Evolutionary conservation across 2,113 vertebrate species (phyloP), one percentile per base, ranked within the genome.

Genomic region (Columbina picui): DNA sequence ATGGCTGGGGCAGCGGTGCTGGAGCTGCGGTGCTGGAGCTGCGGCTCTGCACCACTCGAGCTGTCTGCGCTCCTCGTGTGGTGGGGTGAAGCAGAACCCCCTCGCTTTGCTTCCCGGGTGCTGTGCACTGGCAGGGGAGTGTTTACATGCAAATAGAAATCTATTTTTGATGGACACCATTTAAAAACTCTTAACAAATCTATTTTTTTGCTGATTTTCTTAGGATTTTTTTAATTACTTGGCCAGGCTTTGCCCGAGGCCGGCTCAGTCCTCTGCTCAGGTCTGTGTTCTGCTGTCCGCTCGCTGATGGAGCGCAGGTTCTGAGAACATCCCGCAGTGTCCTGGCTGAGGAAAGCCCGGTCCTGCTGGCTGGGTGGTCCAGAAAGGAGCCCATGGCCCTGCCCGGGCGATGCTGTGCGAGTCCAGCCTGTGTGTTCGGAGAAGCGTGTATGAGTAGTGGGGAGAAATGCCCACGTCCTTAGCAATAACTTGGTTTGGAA

Each of bases 81-180:
- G 49, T 10, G 6, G 32, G 5, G 60, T 3, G 2, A 17, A 50
- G 91, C 73, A 52, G 68, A 43, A 11, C 65, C 68, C 43, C 39
- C 61, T 65, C 81, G 78, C 71, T 60, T 17, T 19, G 43, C 89
- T 53, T 43, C 56, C 77, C 1, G 12, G 27, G 23, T 4, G 53
- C 19, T 1, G 13, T 1, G 74, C 22, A 1, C 71, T 36, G 82
- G 70, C 70, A 29, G 36, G 36, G 74, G 7, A 3, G 6, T 17
- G 76, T 89, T 95, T 93, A 81, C 86, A 29, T 47, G 50, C 60
- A 45, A 47, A 70, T 5, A 71, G 91, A 78, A 39, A 21, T 78
- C 3, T 63, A 47, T 56, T 89, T 92, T 86, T 71, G 75, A 55
- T 67, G 26, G 43, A 6, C 4, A 1, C 30, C 0, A 1, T 29